phyloP scores from a whole-genome alignment of 1,140 invertebrate species.

The Myzus persicae region DNA sequence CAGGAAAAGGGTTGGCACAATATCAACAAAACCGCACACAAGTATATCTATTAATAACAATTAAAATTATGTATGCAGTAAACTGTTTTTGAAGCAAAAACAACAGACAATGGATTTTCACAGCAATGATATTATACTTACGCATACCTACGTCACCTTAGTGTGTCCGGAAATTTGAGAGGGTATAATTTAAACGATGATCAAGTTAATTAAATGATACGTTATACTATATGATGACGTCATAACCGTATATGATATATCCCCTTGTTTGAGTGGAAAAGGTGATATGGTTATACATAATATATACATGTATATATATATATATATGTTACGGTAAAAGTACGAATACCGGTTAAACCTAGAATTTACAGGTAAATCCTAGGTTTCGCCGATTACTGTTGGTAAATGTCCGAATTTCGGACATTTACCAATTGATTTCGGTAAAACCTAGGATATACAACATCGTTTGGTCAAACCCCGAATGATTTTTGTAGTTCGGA shows the following conservation, averaged over 20 bases:
- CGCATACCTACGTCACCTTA: neutral
- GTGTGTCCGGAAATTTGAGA: neutral
- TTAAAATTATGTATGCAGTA: neutral
- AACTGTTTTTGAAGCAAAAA: neutral
- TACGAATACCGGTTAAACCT: no score
- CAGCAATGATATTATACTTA: neutral
- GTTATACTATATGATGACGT: neutral
- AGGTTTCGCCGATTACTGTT: no score
- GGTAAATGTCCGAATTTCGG: no score
- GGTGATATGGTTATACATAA: neutral
- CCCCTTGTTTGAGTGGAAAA: neutral
- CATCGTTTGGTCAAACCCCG: no score
- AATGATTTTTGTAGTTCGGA: no score
- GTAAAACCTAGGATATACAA: no score
- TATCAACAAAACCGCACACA: neutral
- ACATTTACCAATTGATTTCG: no score
- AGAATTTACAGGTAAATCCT: no score
- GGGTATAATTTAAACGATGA: neutral
- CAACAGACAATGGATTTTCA: neutral
- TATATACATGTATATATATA: no score
- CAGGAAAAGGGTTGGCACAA: neutral
- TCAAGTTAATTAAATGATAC: neutral
- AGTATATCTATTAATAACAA: neutral
- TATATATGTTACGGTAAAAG: no score
- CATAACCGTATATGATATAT: neutral